Base-by-base conservation (phyloP, 2,113 vertebrate species). In the Platysteira castanea region DNA sequence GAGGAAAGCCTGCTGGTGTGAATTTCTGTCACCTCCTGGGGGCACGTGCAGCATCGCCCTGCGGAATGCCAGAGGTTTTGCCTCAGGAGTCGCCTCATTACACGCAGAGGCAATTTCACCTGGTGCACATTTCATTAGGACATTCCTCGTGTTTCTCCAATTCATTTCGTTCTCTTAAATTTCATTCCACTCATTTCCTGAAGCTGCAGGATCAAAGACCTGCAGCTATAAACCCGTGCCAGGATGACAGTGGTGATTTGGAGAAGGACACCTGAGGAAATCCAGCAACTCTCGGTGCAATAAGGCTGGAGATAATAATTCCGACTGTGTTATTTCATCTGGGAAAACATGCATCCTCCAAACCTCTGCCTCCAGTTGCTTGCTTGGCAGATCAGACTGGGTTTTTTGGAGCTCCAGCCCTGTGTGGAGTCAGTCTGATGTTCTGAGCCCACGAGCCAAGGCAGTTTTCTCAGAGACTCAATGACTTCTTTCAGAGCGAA, bases 401-500 rank as follows among this genome's bases (percentile, higher is more conserved):
- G 6, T 59, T 84, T 89, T 80, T 63, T 52, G 61, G 77, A 84
- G 19, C 16, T 82, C 13, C n/a, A 68, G 56, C 63, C 73, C 83
- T 78, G 76, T 68, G 76, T 59, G 6, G 31, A 89, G 52, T 35
- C 93, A 75, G 59, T 31, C 33, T 59, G 77, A 77, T 77, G 68
- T 14, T 41, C 39, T 52, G 77, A 79, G 60, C 41, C 80, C 10
- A 0, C 4, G 44, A 91, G 86, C 73, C 83, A 81, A 74, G 80
- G 65, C 24, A 22, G 57, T 60, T 88, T 93, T 88, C 78, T 95
- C 79, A 1, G 2, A 56, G 5, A 33, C 73, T 95, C 76, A 63
- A 89, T 78, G 79, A 37, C 13, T 90, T 53, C 69, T 81, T 92
- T 87, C 77, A 75, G 94, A 73, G 95, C 8, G 16, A 61, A 57